Conservation (phyloP, 2,888 invertebrate genomes). For the Ichneumoninae sp. region DNA sequence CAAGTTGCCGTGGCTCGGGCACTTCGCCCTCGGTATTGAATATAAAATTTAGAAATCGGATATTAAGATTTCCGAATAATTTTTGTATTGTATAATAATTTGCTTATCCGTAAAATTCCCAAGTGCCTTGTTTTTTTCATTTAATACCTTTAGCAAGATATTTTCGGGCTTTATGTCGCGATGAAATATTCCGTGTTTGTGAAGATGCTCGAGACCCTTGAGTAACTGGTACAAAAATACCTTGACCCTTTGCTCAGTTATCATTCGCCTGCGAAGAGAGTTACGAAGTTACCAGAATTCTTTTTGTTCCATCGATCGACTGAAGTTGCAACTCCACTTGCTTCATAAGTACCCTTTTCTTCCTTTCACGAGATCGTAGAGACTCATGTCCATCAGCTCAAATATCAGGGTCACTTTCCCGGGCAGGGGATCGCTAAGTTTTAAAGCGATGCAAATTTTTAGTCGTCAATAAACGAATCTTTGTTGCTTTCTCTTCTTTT, state of each 20-base stretch:
- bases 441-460: background rate
- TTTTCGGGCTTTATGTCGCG: conserved; percentile 91
- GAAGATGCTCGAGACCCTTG: conserved; percentile 87
- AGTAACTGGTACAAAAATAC: conserved; percentile 87
- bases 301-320: background rate
- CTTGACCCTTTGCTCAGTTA: conserved; percentile 85
- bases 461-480: background rate
- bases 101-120: background rate
- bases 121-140: background rate
- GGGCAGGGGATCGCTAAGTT: conserved; percentile 85
- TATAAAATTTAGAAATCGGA: background rate
- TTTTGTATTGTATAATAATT: background rate
- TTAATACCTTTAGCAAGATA: conserved; percentile 86
- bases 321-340: conserved; percentile 42
- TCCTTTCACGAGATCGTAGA: conserved; percentile 87
- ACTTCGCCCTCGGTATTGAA: too few relatives aligned
- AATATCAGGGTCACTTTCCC: conserved; percentile 88
- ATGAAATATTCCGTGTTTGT: conserved; percentile 88
- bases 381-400: conserved; percentile 90
- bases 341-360: conserved; percentile 82
- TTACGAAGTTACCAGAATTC: background rate
- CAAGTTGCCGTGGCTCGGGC: background rate
- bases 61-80: conserved; percentile 5
- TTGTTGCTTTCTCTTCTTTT: conserved; percentile 4
- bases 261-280: conserved; percentile 80